Evolutionary conservation across 2,113 vertebrate genomes (phyloP).

Genomic region (Corythornis vintsioides): DNA sequence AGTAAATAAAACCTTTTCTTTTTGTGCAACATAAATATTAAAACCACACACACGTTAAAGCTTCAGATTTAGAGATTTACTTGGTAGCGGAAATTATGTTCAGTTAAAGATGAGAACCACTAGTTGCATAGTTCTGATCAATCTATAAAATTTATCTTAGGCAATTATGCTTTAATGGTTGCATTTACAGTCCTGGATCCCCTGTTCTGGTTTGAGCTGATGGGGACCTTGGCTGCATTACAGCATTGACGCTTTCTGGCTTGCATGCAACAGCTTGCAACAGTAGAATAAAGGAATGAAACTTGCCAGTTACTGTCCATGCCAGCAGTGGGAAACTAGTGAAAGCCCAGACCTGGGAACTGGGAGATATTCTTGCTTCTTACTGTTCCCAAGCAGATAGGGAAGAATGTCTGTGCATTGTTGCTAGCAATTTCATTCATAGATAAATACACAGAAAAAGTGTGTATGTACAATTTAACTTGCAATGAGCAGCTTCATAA

Average conservation of each 20-base stretch:
- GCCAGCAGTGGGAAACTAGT: neutral
- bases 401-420: neutral
- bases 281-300: neutral
- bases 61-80: neutral
- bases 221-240: neutral
- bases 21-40: neutral
- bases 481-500: neutral
- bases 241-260: rapidly evolving
- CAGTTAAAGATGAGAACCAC: neutral
- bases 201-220: neutral
- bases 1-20: neutral
- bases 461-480: neutral
- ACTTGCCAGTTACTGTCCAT: neutral
- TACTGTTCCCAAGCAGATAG: neutral
- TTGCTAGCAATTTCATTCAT: neutral
- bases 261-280: rapidly evolving
- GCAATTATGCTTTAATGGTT: neutral
- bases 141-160: neutral
- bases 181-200: neutral
- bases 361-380: neutral
- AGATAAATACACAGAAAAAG: neutral
- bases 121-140: neutral
- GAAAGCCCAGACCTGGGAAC: neutral
- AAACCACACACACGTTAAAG: neutral
- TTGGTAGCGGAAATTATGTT: neutral